Evolutionary conservation across 1,140 invertebrate species (phyloP).

Genomic region (Lepidurus packardi): DNA sequence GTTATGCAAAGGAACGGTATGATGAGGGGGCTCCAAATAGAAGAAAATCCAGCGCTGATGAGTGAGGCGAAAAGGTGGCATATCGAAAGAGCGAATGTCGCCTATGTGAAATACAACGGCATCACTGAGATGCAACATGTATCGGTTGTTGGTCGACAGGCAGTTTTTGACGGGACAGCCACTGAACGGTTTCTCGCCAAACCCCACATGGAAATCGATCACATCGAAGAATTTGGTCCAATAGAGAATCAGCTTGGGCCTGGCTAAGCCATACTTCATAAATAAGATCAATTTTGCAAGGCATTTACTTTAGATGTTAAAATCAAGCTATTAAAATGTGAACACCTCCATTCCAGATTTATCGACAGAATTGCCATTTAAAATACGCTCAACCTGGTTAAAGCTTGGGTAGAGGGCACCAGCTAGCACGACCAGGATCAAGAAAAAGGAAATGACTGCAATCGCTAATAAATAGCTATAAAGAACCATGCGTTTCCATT

Average conservation of each 20-base stretch:
- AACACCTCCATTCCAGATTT: no score
- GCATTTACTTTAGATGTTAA: no score
- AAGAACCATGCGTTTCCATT: no score
- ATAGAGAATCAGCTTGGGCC: conserved; percentile 27
- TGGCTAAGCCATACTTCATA: not conserved
- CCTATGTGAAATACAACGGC: conserved; percentile 40
- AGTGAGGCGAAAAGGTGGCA: conserved; percentile 36
- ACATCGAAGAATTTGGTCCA: conserved; percentile 30
- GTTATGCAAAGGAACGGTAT: not conserved
- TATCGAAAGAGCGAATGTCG: conserved; percentile 28
- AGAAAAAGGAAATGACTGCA: no score
- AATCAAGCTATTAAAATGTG: no score
- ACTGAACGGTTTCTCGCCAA: conserved; percentile 27
- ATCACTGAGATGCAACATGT: conserved; percentile 34
- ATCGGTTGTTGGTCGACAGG: conserved; percentile 22
- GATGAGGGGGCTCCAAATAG: conserved; percentile 37
- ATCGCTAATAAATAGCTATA: no score
- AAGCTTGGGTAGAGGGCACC: no score
- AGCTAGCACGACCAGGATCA: no score
- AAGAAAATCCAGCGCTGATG: conserved; percentile 39
- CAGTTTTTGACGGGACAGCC: conserved; percentile 19
- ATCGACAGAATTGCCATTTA: no score
- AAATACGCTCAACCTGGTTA: no score
- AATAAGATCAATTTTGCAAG: not conserved
- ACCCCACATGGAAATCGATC: conserved; percentile 27